Evolutionary conservation across 2,113 vertebrate genomes (phyloP).

Genomic region (Chlorocebus sabaeus): DNA sequence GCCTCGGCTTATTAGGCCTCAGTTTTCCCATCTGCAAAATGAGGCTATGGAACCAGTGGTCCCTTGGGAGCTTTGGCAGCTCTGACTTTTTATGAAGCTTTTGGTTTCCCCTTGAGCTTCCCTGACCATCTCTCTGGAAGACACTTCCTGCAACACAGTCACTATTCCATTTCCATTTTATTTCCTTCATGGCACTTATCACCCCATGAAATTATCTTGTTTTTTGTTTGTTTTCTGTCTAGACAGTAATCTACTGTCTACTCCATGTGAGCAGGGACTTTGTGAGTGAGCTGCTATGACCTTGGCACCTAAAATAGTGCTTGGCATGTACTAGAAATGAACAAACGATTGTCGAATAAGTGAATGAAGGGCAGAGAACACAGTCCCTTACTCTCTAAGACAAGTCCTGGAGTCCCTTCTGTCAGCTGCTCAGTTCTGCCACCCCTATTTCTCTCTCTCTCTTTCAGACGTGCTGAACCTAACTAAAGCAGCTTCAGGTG

Average conservation of each 20-base stretch:
- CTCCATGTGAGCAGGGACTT: neutral
- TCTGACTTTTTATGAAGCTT: neutral
- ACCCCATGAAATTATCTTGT: conserved; percentile 29
- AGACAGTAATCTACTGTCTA: conserved; percentile 44
- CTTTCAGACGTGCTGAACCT: neutral
- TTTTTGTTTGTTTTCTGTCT: conserved; percentile 58
- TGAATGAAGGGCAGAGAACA: neutral
- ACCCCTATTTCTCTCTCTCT: no score
- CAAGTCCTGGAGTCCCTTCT: neutral
- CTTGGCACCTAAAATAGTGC: neutral
- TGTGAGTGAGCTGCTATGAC: neutral
- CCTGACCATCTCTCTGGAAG: neutral
- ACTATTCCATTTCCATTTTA: neutral
- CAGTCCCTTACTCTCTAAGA: neutral
- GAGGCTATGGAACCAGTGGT: neutral
- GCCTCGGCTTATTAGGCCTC: neutral
- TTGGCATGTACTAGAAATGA: neutral
- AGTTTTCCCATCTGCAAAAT: neutral
- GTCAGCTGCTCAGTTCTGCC: neutral
- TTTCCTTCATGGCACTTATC: conserved; percentile 20
- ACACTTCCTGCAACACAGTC: neutral
- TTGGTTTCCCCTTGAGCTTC: neutral
- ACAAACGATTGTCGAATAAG: neutral
- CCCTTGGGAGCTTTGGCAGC: neutral
- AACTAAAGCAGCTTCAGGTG: neutral